Evolutionary conservation across 2,797 vertebrate species (phyloP).

Genomic region (Enteromius thamalakanensis): DNA sequence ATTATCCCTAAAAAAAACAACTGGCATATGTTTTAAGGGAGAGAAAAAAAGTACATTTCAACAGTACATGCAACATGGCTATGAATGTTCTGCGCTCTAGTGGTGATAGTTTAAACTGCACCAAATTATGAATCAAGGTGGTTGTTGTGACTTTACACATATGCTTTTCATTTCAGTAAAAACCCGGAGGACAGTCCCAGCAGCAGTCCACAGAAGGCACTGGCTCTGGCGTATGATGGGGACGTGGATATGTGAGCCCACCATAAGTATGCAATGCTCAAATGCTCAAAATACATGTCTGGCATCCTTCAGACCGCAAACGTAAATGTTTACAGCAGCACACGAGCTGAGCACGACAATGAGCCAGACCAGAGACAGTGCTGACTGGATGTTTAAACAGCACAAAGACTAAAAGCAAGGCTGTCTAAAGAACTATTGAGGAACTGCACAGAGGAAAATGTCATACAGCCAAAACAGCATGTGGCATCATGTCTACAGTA

Average conservation of each 20-base stretch:
- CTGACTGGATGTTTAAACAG: background rate
- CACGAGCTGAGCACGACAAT: background rate
- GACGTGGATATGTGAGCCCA: constrained; percentile 84
- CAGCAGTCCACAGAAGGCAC: constrained; percentile 82
- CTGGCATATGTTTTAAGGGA: background rate
- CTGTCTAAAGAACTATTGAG: background rate
- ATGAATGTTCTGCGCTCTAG: constrained; percentile 39
- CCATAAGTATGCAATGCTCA: constrained; percentile 38
- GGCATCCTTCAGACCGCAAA: background rate
- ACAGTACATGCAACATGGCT: background rate
- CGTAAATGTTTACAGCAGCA: constrained; percentile 9
- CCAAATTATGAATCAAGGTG: background rate
- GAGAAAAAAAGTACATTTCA: background rate
- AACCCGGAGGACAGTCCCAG: constrained; percentile 78
- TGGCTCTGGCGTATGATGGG: constrained; percentile 86
- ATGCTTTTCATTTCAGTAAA: constrained; percentile 73
- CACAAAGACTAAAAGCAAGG: background rate
- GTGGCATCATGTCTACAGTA: constrained; percentile 1
- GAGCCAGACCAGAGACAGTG: background rate
- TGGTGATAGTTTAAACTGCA: constrained; percentile 38
- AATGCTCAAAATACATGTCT: constrained; percentile 4
- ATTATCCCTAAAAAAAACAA: background rate
- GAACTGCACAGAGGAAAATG: constrained; percentile 4
- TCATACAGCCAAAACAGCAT: background rate
- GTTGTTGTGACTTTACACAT: background rate